Percentiles rank a stretch among this genome's conserved stretches.
phyloP scores from a whole-genome alignment of 1,140 invertebrate species.

The Aphis craccivora region DNA sequence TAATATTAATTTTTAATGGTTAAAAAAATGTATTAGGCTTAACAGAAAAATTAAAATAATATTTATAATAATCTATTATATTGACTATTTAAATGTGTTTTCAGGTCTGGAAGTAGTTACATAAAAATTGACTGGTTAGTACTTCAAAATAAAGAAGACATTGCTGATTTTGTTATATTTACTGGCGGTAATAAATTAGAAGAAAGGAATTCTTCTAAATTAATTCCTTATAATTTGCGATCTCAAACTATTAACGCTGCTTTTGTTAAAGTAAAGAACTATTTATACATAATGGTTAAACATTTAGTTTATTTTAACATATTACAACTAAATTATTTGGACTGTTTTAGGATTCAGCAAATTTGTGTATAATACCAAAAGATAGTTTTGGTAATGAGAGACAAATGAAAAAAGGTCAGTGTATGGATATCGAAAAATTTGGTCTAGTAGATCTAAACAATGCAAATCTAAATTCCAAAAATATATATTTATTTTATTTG shows the following conservation, averaged over 20 bases:
- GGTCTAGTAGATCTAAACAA: neutral
- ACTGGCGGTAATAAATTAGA: neutral
- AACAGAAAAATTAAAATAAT: too few relatives aligned
- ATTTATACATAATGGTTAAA: neutral
- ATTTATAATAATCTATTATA: neutral
- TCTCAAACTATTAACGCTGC: constrained; percentile 20
- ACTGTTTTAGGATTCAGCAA: constrained; percentile 36
- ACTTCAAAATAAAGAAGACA: constrained; percentile 49
- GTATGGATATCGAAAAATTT: neutral
- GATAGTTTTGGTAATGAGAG: constrained; percentile 50
- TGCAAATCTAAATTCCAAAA: neutral
- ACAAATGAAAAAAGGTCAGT: constrained; percentile 42
- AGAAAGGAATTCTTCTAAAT: constrained; percentile 32
- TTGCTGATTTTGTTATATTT: constrained; percentile 50
- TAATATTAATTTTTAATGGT: neutral
- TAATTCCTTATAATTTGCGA: constrained; percentile 45
- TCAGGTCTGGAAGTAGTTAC: neutral
- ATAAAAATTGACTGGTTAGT: constrained; percentile 45
- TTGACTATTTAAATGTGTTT: neutral
- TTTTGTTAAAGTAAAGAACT: constrained; percentile 14
- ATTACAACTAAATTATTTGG: neutral
- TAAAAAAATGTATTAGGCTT: too few relatives aligned
- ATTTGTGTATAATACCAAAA: constrained; percentile 45
- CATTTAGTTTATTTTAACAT: neutral
- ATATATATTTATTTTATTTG: neutral